These are phyloP conservation scores for Parauchenoglanis punctatus DNA, from an alignment of 2,797 vertebrate genomes.

Conservation along the genomic window DNA sequence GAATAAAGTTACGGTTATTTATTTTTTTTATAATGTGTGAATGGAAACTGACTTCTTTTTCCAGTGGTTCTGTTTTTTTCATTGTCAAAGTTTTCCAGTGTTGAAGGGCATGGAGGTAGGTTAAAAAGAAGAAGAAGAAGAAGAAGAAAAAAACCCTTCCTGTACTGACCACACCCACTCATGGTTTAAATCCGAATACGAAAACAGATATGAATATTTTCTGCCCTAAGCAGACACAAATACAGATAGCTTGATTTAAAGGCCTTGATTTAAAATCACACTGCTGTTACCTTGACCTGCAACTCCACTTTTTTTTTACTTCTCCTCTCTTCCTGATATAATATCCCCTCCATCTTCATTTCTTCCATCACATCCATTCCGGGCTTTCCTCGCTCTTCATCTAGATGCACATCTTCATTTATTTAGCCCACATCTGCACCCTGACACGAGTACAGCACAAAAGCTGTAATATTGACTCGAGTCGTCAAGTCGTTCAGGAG, in stretches of 20 bases:
- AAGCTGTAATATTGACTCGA: constrained; percentile 20
- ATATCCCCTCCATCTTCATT: constrained; percentile 18
- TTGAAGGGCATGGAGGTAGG: not conserved
- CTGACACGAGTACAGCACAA: not conserved
- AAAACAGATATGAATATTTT: not conserved
- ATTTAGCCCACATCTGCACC: constrained; percentile 6
- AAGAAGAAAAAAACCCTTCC: not conserved
- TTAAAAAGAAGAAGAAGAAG: too few species aligned
- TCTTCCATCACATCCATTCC: constrained; percentile 1
- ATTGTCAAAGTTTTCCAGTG: not conserved
- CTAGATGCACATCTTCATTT: constrained; percentile 4
- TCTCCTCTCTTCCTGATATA: not conserved
- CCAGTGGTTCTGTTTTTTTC: not conserved
- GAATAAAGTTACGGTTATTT: not conserved
- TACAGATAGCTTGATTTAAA: not conserved
- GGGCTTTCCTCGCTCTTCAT: not conserved
- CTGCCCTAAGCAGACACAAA: not conserved
- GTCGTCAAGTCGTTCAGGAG: constrained; percentile 4
- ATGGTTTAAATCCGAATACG: not conserved
- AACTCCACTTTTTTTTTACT: not conserved
- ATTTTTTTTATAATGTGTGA: not conserved
- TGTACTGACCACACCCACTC: not conserved
- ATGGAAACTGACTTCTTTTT: not conserved
- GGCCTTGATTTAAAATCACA: not conserved
- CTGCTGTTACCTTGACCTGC: not conserved